Base-by-base conservation (phyloP, 2,113 vertebrate species). In the Asarcornis scutulata region DNA sequence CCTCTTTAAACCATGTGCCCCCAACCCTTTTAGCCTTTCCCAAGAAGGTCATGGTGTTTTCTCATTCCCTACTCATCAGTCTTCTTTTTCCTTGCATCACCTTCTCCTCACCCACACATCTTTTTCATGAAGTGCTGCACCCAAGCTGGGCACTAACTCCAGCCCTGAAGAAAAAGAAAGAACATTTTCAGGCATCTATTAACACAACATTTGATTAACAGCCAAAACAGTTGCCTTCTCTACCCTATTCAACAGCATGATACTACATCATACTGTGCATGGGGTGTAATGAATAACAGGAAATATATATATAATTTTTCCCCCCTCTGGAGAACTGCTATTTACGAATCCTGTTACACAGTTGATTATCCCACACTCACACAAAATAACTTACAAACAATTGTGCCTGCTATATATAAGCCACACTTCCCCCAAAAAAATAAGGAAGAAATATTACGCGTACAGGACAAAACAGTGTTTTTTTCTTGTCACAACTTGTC, bases 401-500 rank as follows among this genome's bases (percentile, higher is more conserved):
- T 18, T 73, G 9, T 72, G 36, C 31, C 66, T 89, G 18, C 40
- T 46, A 23, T 81, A 83, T 26, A 53, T 29, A 73, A 93, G 75
- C 48, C 68, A 60, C 23, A 60, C 82, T 91, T 87, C 77, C 56
- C 2, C 34, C 34, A 29, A 40, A 67, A 81, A 80, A 72, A 40
- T 8, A 11, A 18, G 59, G 74, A 80, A 72, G 36, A 9, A 11
- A 18, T 40, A 85, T 86, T 88, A 83, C 92, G 89, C 58, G 85
- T 68, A 80, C 48, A 91, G 87, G 62, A 94, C 23, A 72, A 34
- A 32, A 58, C 26, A 53, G 63, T 56, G 63, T 1, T 68, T 78
- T 73, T 73, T 64, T 32, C 53, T 52, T 95, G 78, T 85, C 78
- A 93, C 89, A 91, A 79, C 67, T 48, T 76, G 71, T 34, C 81